A percentile compares a stretch with the other conserved stretches of the same genome.
Conservation (phyloP, 1,140 invertebrate genomes). For the Hydropsyche tenuis region DNA sequence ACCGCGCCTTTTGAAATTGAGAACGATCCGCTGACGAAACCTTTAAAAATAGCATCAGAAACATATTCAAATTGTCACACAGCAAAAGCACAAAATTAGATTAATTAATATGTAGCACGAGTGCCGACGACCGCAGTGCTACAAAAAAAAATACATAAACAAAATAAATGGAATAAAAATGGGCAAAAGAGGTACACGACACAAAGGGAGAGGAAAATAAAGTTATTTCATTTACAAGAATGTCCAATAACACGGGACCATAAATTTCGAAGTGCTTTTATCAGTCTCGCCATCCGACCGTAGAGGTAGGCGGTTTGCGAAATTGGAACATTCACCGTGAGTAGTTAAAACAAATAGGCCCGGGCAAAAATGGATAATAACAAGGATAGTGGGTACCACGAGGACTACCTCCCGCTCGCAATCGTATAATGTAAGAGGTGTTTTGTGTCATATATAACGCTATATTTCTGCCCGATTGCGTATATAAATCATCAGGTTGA, state of each 20-base stretch:
- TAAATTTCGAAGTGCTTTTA: constrained; percentile 20
- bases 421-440: too few relatives aligned
- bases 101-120: constrained; percentile 9
- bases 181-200: neutral
- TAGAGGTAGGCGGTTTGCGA: constrained; percentile 3
- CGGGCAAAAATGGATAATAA: constrained; percentile 4
- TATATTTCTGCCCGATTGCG: too few relatives aligned
- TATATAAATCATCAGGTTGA: too few relatives aligned
- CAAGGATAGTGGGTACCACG: neutral
- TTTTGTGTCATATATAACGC: too few relatives aligned
- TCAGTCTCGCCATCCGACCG: neutral
- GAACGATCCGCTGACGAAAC: too few relatives aligned
- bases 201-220: constrained; percentile 3
- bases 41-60: neutral
- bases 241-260: constrained; percentile 16
- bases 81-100: constrained; percentile 1
- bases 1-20: too few relatives aligned
- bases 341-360: constrained; percentile 2
- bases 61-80: constrained; percentile 9
- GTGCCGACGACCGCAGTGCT: neutral
- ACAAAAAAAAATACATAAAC: neutral
- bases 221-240: constrained; percentile 22
- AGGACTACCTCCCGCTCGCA: too few relatives aligned
- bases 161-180: neutral
- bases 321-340: neutral